Evolutionary conservation across 2,888 invertebrate genomes (phyloP).

Genomic region (Gasteruption jaculator): DNA sequence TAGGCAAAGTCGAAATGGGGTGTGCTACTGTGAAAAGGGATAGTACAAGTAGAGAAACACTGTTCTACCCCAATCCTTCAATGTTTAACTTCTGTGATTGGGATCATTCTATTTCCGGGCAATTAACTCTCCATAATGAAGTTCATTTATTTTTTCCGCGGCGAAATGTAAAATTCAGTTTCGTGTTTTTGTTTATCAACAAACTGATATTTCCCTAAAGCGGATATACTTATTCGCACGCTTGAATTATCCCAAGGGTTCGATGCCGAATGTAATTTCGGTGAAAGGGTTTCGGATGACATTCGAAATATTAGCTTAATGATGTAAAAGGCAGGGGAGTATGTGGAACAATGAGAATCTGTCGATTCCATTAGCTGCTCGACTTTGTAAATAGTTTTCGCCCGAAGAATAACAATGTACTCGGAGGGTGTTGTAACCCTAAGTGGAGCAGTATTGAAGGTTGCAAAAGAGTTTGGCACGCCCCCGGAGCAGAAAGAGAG

Average conservation of each 20-base stretch:
- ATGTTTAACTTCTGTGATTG: constrained; percentile 26
- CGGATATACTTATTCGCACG: no score
- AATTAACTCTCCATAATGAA: constrained; percentile 27
- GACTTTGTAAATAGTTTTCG: constrained; percentile 52
- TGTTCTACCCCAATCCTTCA: no score
- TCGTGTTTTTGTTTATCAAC: no score
- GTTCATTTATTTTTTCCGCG: no score
- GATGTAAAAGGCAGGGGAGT: constrained; percentile 17
- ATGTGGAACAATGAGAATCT: constrained; percentile 46
- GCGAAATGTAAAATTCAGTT: no score
- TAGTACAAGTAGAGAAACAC: no score
- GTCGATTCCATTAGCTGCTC: constrained; percentile 48
- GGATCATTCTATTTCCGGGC: constrained; percentile 29
- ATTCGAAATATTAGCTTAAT: constrained; percentile 33
- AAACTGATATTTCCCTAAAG: no score
- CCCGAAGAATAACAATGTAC: constrained; percentile 46
- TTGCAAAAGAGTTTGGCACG: constrained; percentile 27
- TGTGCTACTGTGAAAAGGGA: no score
- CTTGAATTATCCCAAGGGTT: no score
- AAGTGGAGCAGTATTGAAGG: constrained; percentile 27
- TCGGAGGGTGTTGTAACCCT: constrained; percentile 34
- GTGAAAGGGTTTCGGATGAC: constrained; percentile 20
- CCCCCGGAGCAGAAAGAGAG: constrained; percentile 29
- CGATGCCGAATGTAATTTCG: no score
- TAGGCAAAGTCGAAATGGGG: constrained; percentile 23